Evolutionary conservation across 2,113 vertebrate species (phyloP), one percentile per base, ranked within the genome.

Genomic region (Grantiella picta): DNA sequence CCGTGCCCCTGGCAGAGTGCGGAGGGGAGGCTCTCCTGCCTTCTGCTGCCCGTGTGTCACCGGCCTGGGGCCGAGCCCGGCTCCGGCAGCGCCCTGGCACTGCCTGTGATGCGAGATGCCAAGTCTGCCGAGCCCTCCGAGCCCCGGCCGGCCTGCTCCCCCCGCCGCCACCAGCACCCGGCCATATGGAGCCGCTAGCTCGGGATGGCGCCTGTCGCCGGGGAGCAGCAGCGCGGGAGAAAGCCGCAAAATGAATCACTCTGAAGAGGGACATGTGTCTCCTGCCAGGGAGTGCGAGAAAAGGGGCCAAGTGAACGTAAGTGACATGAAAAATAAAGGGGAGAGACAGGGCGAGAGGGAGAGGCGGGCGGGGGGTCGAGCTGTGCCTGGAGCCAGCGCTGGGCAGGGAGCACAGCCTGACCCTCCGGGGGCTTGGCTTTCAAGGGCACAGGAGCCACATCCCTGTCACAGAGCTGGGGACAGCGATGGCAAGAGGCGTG

Each of bases 251-350:
- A 88, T 94, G 91, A 94, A 95, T 94, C 91, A 52, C 75, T 82
- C 78, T 93, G 96, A 94, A 68, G 88, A 97, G 93, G 95, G 96
- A 94, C 96, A 92, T 97, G 97, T 97, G 97, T 97, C 97, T 97
- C 91, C 96, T 97, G 96, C 95, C 96, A 96, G 94, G 68, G 60
- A 93, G 94, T 11, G 60, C 53, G 64, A 76, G 76, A 90, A 68
- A 50, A 33, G 91, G 86, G 86, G 95, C 82, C 93, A 65, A 86
- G 81, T 10, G 86, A 96, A 86, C 40, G 80, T 52, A 53, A 94
- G 93, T 97, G 98, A 98, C 96, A 96, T 89, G 38, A 96, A 90
- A 93, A 94, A 78, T 82, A 90, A 90, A 69, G 78, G 60, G 82
- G 88, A 92, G 75, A 82, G 94, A 90, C 94, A 83, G 69, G 82